These are phyloP conservation scores for Eudyptes chrysolophus DNA, from an alignment of 2,113 vertebrate species.

Conservation along the genomic window DNA sequence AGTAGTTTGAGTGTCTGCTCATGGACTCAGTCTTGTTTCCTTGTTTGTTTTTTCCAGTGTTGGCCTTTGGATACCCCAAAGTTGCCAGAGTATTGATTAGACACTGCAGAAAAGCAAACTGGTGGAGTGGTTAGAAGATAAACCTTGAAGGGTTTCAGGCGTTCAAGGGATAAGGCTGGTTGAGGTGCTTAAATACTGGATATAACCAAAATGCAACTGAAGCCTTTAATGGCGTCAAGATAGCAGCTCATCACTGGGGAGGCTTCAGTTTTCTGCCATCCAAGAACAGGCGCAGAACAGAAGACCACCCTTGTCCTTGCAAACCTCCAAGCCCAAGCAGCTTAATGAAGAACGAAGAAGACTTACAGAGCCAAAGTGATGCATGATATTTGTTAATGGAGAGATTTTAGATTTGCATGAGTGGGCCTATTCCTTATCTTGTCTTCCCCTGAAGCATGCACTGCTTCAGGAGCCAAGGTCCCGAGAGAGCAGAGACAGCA, in stretches of 20 bases:
- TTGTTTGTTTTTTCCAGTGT: background rate
- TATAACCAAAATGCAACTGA: background rate
- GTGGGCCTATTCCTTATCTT: background rate
- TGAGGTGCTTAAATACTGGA: background rate
- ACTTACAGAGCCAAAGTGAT: background rate
- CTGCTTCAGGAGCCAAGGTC: background rate
- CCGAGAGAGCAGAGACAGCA: background rate
- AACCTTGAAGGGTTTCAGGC: background rate
- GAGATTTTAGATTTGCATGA: background rate
- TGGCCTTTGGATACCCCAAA: slow-evolving; percentile 11
- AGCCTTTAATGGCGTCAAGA: background rate
- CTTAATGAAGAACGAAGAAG: background rate
- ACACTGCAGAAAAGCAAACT: background rate
- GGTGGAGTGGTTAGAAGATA: background rate
- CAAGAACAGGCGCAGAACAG: background rate
- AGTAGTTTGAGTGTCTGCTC: slow-evolving; percentile 1
- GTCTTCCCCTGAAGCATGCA: fast-evolving
- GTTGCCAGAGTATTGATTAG: background rate
- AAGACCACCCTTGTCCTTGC: background rate
- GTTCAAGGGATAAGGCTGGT: background rate
- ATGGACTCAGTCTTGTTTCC: background rate
- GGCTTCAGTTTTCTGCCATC: background rate
- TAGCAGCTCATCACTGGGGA: background rate
- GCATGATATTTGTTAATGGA: background rate
- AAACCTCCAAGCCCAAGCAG: background rate